These are phyloP conservation scores for Poeciliopsis turneri DNA, from an alignment of 2,797 vertebrate genomes.

Conservation along the genomic window DNA sequence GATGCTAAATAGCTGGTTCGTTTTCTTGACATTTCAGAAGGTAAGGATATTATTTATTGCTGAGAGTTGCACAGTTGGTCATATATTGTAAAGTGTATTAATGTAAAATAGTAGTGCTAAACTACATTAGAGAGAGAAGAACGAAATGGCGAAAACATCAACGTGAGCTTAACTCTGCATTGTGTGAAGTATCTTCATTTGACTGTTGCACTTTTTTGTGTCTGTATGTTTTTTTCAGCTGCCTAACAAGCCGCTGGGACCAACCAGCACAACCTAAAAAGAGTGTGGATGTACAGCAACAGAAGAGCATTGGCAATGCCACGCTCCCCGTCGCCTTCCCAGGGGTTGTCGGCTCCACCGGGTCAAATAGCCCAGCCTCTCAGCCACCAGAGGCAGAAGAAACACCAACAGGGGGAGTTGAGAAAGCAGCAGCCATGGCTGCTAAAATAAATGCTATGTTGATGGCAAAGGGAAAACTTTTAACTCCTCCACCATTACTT, in stretches of 20 bases:
- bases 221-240: slow-evolving; percentile 57
- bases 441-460: slow-evolving; percentile 87
- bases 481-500: slow-evolving; percentile 80
- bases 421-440: slow-evolving; percentile 84
- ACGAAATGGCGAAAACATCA: background rate
- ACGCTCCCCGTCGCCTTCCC: slow-evolving; percentile 51
- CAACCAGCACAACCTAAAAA: slow-evolving; percentile 71
- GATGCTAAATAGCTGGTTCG: background rate
- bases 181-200: background rate
- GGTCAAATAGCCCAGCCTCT: slow-evolving; percentile 33
- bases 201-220: background rate
- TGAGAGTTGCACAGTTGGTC: background rate
- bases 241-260: slow-evolving; percentile 83
- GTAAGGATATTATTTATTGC: background rate
- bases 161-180: background rate
- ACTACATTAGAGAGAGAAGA: background rate
- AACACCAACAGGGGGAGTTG: slow-evolving; percentile 75
- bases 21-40: background rate
- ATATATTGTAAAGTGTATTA: background rate
- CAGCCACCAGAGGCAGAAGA: slow-evolving; percentile 30
- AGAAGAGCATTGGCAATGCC: slow-evolving; percentile 60
- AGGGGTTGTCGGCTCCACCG: slow-evolving; percentile 32
- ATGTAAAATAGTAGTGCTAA: background rate
- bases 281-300: slow-evolving; percentile 57
- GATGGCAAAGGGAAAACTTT: slow-evolving; percentile 86